phyloP scores from a whole-genome alignment of 2,888 invertebrate genomes.

The Anthophora plumipes region DNA sequence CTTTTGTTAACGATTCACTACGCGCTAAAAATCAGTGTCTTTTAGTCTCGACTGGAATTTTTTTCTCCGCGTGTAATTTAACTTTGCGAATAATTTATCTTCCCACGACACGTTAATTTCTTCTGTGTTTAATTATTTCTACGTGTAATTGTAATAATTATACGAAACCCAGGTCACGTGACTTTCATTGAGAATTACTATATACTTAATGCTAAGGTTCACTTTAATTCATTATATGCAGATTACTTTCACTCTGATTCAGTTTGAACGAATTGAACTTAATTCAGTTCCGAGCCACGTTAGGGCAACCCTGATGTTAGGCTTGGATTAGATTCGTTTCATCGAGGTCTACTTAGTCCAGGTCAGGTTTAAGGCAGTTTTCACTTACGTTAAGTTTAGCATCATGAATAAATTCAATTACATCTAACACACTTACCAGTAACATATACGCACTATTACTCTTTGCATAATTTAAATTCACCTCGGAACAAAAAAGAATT shows the following conservation, averaged over 20 bases:
- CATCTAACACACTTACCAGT: not conserved
- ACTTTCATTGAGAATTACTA: too few species aligned
- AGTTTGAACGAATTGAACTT: constrained; percentile 4
- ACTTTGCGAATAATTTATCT: not conserved
- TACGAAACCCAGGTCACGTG: too few species aligned
- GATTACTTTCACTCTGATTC: not conserved
- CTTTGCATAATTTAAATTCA: not conserved
- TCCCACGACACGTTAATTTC: too few species aligned
- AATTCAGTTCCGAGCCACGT: not conserved
- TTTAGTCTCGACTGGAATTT: not conserved
- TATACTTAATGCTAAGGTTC: too few species aligned
- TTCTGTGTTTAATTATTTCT: not conserved
- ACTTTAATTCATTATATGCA: too few species aligned
- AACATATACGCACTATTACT: not conserved
- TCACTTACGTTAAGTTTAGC: not conserved
- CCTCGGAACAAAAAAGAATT: too few species aligned
- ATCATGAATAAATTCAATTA: not conserved
- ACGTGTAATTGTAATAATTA: not conserved
- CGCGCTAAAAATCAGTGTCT: not conserved
- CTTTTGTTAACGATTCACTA: not conserved
- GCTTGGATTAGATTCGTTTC: not conserved
- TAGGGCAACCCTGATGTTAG: not conserved
- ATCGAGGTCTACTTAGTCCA: not conserved
- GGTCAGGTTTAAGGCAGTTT: not conserved
- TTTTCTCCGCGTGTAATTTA: not conserved